Base-by-base conservation (phyloP, 2,113 vertebrate species). In the Melierax canorus region DNA sequence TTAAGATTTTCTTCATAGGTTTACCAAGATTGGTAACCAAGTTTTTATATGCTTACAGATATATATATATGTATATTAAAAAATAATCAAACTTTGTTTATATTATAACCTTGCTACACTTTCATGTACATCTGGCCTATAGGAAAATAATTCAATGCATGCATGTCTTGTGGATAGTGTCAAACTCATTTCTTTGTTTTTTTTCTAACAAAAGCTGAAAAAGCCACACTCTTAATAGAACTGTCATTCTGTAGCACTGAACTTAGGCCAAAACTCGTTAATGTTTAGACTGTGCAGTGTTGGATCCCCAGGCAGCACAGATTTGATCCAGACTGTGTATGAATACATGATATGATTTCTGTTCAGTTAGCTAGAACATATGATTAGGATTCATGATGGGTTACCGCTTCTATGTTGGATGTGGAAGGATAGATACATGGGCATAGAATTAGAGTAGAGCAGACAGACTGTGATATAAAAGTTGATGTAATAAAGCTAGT, bases 21-120 rank as follows among this genome's bases (percentile, higher is more conserved):
- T 77, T 73, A 43, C 16, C 6, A 58, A 22, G 34, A 15, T 2
- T 46, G 26, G 7, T 23, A 46, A 36, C 36, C 11, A 55, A 50
- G 9, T 22, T 58, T 51, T 71, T 23, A 7, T 27, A 45, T 5
- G 2, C 26, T 59, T 7, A 5, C 2, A 26, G 15, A 71, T 19
- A 46, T 6, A 7, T 6, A 7, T 2, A 26, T 29, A 36, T 62
- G 7, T 9, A 2, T 27, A 32, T 27, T 34, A 38, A 13, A 39
- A 59, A 45, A 66, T 12, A 63, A 39, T 21, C 39, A 63, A 36
- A 21, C 39, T 9, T 81, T 56, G 7, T 46, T 56, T 34, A 18
- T 56, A 4, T n/a, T 8, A 51, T 41, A n/a, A 30, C 6, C 43
- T 53, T 2, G 1, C 11, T 38, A 43, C 4, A 9, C 2, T 5